phyloP scores from a whole-genome alignment of 2,888 invertebrate species.

The Sphaerophoria taeniata region DNA sequence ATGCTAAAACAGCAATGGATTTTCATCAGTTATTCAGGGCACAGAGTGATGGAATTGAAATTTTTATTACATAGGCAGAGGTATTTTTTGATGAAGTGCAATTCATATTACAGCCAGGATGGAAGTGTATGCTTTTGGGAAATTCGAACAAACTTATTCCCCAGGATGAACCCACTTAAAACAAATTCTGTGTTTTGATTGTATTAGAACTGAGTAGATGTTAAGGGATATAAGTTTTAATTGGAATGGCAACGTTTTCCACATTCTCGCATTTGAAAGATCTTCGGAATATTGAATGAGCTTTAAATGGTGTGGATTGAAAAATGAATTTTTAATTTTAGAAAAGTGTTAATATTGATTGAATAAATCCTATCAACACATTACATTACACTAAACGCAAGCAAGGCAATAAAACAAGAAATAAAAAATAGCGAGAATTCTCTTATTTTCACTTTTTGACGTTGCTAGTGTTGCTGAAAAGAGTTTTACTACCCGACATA shows the following conservation, averaged over 20 bases:
- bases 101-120: conserved; percentile 16
- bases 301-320: neutral
- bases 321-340: neutral
- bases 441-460: too few species aligned
- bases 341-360: too few species aligned
- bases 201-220: neutral
- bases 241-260: neutral
- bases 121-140: conserved; percentile 13
- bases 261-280: neutral
- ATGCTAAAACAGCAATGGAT: neutral
- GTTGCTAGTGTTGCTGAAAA: too few species aligned
- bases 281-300: too few species aligned
- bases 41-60: conserved; percentile 41
- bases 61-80: conserved; percentile 26
- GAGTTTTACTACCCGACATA: too few species aligned
- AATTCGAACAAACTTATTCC: conserved; percentile 33
- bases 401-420: too few species aligned
- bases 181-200: conserved; percentile 14
- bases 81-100: conserved; percentile 13
- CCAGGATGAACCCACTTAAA: conserved; percentile 45
- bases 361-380: too few species aligned
- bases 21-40: conserved; percentile 28
- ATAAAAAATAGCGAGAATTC: too few species aligned
- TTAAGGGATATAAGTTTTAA: neutral
- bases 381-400: too few species aligned